These are phyloP conservation scores for Homarus gammarus DNA, from an alignment of 2,888 invertebrate genomes.

Conservation along the genomic window DNA sequence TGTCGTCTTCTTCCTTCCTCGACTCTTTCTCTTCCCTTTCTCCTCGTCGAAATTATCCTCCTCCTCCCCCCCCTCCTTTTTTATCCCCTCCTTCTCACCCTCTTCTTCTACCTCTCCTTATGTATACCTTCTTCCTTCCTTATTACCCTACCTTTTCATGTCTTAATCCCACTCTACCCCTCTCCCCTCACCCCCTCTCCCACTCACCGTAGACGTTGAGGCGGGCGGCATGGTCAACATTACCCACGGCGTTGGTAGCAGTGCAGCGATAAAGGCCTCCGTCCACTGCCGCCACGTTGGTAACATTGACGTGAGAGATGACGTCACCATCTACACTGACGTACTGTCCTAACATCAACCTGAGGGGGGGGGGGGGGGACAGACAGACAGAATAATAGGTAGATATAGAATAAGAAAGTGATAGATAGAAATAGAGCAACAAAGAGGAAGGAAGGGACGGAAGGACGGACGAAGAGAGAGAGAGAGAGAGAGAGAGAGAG, in stretches of 20 bases:
- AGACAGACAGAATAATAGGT: background rate
- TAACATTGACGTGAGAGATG: conserved; percentile 76
- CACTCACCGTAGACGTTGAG: conserved; percentile 76
- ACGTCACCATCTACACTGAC: conserved; percentile 71
- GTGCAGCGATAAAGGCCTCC: conserved; percentile 77
- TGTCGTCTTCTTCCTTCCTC: no score
- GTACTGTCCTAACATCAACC: conserved; percentile 67
- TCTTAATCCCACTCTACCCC: background rate
- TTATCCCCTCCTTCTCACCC: no score
- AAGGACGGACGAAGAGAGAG: background rate
- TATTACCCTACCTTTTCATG: background rate
- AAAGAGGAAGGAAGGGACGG: background rate
- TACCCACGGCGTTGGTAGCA: conserved; percentile 76
- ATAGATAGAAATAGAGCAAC: background rate
- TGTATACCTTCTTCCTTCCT: background rate
- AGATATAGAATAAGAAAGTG: background rate
- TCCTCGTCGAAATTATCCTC: background rate
- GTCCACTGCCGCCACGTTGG: conserved; percentile 76
- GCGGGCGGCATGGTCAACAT: conserved; percentile 72
- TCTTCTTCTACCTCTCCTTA: background rate
- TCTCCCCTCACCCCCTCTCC: no score
- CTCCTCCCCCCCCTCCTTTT: background rate
- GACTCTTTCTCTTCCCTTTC: background rate
- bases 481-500: background rate
- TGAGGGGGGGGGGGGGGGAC: conserved; percentile 10